Base-by-base conservation (phyloP, 2,888 invertebrate genomes). In the Drosophila merina region DNA sequence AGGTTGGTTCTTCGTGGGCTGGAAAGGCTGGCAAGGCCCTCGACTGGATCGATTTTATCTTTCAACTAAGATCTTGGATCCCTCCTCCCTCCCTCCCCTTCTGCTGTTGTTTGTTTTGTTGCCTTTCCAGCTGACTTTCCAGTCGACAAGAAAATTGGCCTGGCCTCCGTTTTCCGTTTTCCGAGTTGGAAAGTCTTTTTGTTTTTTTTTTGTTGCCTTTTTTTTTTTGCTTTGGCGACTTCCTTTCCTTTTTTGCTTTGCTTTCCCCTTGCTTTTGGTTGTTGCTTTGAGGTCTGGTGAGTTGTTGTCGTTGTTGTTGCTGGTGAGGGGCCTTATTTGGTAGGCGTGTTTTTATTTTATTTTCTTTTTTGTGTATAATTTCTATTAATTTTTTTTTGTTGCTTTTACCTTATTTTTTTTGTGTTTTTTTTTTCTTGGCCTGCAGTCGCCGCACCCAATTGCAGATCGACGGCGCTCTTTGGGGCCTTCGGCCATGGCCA, bases 251-350 rank as follows among this genome's bases (percentile, higher is more conserved):
- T 76, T 40, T 54, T 54, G 45, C 38, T 51, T 57, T 25, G 44
- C 48, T 57, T 59, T 42, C 51, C 66, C 56, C 62, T 67, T 58
- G 66, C 60, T 68, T 70, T 58, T 12, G 20, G 20, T 20, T 26
- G 62, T 40, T 28, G 20, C 12, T 38, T 45, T 4, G 36, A 10
- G 40, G 62, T 63, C 62, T 63, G 48, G 64, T 70, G 44, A 36
- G 36, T 12, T 6, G 36, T 67, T 79, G 74, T 20, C 1, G 20
- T 20, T 20, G 20, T 2, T 20, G 2, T 20, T 14, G 14, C 1
- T 14, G 2, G 20, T 48, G 14, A 31, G 60, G 79, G 80, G 56
- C 88, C 81, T 80, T 86, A 76, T 88, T 81, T 66, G 88, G 88
- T 79, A 77, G 77, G 70, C 69, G 59, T 50, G 52, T 63, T 63